Evolutionary conservation across 2,113 vertebrate species (phyloP).

Genomic region (Myrmophylax atrothorax): DNA sequence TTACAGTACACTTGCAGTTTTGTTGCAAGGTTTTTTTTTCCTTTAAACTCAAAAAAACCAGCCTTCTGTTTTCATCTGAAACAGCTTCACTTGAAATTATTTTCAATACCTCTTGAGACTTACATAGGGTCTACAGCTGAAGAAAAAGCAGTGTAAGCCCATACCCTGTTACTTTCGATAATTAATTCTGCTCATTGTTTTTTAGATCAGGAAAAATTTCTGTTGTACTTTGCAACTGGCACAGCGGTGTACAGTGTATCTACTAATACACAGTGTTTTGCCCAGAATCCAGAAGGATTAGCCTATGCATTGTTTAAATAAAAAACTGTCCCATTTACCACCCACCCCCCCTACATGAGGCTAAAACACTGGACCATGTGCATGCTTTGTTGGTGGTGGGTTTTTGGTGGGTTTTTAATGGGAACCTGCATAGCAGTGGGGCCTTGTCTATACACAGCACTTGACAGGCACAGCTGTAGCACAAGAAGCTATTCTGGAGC

Average conservation of each 20-base stretch:
- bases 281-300: not conserved
- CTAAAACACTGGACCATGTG: not conserved
- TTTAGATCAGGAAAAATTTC: not conserved
- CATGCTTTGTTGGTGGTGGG: not conserved
- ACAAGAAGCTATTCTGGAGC: not conserved
- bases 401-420: not conserved
- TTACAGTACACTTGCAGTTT: not conserved
- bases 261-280: not conserved
- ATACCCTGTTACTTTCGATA: not conserved
- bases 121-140: not conserved
- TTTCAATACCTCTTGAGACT: not conserved
- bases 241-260: not conserved
- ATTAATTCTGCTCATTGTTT: not conserved
- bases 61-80: not conserved
- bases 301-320: not conserved
- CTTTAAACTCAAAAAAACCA: not conserved
- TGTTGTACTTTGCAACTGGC: not conserved
- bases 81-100: not conserved
- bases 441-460: fast-evolving
- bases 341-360: not conserved
- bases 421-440: not conserved
- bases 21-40: not conserved
- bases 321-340: not conserved
- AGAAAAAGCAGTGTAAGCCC: not conserved
- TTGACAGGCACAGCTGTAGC: not conserved